Percentiles rank a stretch among this genome's conserved stretches.
Conservation (phyloP, 1,140 invertebrate species). For the Armadillidium nasatum region DNA sequence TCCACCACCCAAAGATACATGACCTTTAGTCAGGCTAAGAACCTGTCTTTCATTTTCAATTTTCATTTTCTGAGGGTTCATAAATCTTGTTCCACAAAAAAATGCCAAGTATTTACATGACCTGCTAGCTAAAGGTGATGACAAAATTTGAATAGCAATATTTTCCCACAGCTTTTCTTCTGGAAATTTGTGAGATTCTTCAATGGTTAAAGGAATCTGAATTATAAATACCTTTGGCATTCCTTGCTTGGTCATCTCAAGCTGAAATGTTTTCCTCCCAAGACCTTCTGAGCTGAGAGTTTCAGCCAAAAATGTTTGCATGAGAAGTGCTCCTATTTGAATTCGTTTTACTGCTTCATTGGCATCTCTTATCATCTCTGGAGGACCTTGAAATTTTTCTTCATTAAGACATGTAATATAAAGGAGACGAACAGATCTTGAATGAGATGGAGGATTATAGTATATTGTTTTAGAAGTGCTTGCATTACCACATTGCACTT, state of each 20-base stretch:
- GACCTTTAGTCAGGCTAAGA: conserved; percentile 67
- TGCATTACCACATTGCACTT: background rate
- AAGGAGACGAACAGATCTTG: conserved; percentile 51
- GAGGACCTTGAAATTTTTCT: conserved; percentile 72
- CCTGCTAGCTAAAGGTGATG: conserved; percentile 58
- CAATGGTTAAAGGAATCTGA: conserved; percentile 64
- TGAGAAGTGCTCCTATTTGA: conserved; percentile 67
- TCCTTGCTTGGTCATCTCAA: conserved; percentile 54
- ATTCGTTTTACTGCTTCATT: conserved; percentile 71
- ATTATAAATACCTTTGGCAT: conserved; percentile 59
- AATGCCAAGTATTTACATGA: conserved; percentile 82
- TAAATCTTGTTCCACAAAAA: conserved; percentile 59
- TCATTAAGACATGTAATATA: conserved; percentile 57
- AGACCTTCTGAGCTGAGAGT: conserved; percentile 77
- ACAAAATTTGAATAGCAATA: conserved; percentile 72
- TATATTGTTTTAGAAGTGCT: background rate
- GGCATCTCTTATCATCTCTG: conserved; percentile 62
- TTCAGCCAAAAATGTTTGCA: conserved; percentile 81
- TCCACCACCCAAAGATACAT: conserved; percentile 82
- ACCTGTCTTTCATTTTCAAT: conserved; percentile 63
- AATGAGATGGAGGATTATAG: conserved; percentile 30
- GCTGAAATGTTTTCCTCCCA: conserved; percentile 72
- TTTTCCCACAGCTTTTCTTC: conserved; percentile 77
- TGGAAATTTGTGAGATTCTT: conserved; percentile 65
- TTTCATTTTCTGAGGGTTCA: conserved; percentile 40